These are phyloP conservation scores for Coelogynopora nodosa DNA, from an alignment of 2,888 invertebrate genomes.

Conservation along the genomic window DNA sequence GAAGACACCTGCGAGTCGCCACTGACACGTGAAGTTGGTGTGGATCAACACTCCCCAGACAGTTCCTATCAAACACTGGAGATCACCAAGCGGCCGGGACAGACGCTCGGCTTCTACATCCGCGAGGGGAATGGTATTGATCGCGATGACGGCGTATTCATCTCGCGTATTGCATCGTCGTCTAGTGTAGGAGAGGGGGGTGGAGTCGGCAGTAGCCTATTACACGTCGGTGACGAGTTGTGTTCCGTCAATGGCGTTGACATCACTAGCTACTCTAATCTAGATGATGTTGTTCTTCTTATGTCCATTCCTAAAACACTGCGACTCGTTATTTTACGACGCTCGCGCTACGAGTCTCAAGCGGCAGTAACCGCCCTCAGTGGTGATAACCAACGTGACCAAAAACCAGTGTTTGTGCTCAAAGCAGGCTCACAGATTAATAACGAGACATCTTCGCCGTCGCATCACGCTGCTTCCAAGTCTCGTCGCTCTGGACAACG, in stretches of 20 bases:
- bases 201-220: conserved; percentile 64
- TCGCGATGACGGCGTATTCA: conserved; percentile 91
- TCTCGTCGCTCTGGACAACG: not conserved
- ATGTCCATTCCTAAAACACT: conserved; percentile 96
- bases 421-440: conserved; percentile 6
- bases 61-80: conserved; percentile 68
- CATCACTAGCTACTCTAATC: conserved; percentile 84
- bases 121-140: conserved; percentile 97
- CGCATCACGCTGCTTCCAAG: not conserved
- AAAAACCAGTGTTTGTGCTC: not conserved
- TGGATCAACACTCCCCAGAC: conserved; percentile 9
- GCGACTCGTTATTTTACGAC: conserved; percentile 74
- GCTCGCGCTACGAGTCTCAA: not conserved
- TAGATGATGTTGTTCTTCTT: conserved; percentile 97
- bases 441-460: not conserved
- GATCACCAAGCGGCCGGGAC: conserved; percentile 96
- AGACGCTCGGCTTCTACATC: conserved; percentile 93
- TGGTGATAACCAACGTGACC: not conserved
- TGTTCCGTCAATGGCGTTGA: conserved; percentile 94
- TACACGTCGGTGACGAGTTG: conserved; percentile 96
- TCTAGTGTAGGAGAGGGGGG: conserved; percentile 95
- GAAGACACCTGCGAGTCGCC: not conserved
- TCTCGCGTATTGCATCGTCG: conserved; percentile 88
- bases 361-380: not conserved
- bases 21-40: not conserved